A percentile compares a stretch with the other conserved stretches of the same genome.
phyloP scores from a whole-genome alignment of 2,113 vertebrate genomes.

The Aplodontia rufa region DNA sequence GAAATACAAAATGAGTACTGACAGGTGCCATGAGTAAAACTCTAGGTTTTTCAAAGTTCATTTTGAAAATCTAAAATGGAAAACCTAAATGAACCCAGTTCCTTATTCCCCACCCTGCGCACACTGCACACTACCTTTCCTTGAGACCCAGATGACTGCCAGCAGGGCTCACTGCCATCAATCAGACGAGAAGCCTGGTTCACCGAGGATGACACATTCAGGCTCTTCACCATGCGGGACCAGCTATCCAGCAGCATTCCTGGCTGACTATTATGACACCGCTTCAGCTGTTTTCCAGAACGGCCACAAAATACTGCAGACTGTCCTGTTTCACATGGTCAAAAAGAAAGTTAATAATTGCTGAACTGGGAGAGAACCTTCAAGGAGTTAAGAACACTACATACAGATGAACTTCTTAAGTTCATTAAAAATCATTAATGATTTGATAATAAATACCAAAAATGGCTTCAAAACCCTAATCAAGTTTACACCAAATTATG shows the following conservation, averaged over 20 bases:
- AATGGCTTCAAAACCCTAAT: background rate
- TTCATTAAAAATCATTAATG: background rate
- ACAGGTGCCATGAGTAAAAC: background rate
- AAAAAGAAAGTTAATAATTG: background rate
- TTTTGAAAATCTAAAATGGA: background rate
- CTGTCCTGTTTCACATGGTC: slow-evolving; percentile 83
- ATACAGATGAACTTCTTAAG: background rate
- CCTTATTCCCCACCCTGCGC: too few relatives aligned
- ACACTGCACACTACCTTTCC: slow-evolving; percentile 89
- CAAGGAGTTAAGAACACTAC: background rate
- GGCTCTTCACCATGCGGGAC: slow-evolving; percentile 95
- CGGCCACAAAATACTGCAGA: slow-evolving; percentile 95
- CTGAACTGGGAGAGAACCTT: background rate
- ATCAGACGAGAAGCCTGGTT: slow-evolving; percentile 96
- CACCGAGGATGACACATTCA: slow-evolving; percentile 95
- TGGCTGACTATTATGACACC: slow-evolving; percentile 91
- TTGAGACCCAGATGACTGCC: slow-evolving; percentile 99
- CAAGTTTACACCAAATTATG: background rate
- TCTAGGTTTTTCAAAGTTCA: background rate
- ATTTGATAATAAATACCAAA: background rate
- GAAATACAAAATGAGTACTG: background rate
- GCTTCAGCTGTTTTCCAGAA: slow-evolving; percentile 96
- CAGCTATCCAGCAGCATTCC: slow-evolving; percentile 97
- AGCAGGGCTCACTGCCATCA: slow-evolving; percentile 95
- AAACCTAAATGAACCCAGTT: background rate